These are phyloP conservation scores for Chymomyza amoena DNA, from an alignment of 2,888 invertebrate species.

Conservation along the genomic window DNA sequence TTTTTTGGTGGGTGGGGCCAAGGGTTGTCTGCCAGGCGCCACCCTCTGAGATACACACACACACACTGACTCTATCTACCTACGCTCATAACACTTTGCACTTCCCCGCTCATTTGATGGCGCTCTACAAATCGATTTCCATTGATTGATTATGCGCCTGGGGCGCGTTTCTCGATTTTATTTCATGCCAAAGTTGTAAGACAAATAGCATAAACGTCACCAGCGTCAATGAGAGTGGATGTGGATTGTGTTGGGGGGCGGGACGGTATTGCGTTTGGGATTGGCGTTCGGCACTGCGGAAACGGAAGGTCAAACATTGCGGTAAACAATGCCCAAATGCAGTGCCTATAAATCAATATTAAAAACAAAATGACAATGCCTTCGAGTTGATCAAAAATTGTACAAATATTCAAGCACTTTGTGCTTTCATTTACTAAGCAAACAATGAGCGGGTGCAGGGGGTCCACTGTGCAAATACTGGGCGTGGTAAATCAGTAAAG, in stretches of 20 bases:
- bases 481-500: background rate
- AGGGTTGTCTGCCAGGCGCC: background rate
- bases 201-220: conserved; percentile 36
- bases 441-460: conserved; percentile 19
- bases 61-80: too few species aligned
- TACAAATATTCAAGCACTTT: conserved; percentile 60
- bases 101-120: conserved; percentile 38
- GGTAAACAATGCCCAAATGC: conserved; percentile 51
- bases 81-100: background rate
- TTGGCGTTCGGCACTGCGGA: background rate
- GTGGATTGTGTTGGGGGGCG: too few species aligned
- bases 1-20: background rate
- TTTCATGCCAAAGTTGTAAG: conserved; percentile 12
- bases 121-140: conserved; percentile 61
- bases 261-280: background rate
- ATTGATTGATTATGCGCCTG: conserved; percentile 66
- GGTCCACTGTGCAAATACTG: background rate
- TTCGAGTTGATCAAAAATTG: conserved; percentile 35
- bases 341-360: conserved; percentile 60
- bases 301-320: conserved; percentile 53
- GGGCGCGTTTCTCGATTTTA: conserved; percentile 7
- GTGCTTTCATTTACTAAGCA: conserved; percentile 49
- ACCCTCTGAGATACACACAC: background rate
- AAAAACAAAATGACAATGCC: conserved; percentile 25
- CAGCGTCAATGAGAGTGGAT: background rate